Conservation (phyloP, 2,797 vertebrate genomes). For the Macropodus opercularis region DNA sequence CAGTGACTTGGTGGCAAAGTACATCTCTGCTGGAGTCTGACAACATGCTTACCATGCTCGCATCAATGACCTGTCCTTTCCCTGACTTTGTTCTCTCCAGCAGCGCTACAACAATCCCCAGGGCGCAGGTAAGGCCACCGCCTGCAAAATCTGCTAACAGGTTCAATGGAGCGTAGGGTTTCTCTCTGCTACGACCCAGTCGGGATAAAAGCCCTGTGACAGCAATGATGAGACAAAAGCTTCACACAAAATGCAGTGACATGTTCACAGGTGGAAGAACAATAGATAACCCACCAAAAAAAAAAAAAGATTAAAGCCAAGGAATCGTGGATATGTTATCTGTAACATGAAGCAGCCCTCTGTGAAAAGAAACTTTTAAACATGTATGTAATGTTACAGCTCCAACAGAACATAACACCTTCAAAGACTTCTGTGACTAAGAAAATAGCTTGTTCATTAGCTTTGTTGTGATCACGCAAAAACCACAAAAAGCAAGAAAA, state of each 20-base stretch:
- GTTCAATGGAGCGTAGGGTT: conserved; percentile 88
- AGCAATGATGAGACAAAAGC: conserved; percentile 4
- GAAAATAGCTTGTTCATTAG: too few species aligned
- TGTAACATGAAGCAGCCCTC: neutral
- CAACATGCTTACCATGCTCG: conserved; percentile 90
- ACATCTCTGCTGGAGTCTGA: neutral
- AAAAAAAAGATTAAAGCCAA: neutral
- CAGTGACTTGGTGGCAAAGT: neutral
- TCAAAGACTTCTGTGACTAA: neutral
- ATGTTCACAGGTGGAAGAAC: neutral
- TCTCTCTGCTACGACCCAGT: conserved; percentile 87
- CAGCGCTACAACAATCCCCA: conserved; percentile 89
- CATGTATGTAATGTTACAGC: neutral
- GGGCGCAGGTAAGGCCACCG: conserved; percentile 86
- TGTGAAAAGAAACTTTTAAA: neutral
- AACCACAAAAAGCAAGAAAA: neutral
- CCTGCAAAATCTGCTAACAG: conserved; percentile 94
- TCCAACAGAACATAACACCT: neutral
- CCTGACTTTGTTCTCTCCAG: conserved; percentile 89
- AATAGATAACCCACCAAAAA: neutral
- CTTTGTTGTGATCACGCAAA: neutral
- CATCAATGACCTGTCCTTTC: conserved; percentile 91
- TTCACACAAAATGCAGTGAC: neutral
- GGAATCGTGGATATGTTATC: neutral
- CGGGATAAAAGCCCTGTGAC: conserved; percentile 89